These are phyloP conservation scores for Lasioglossum morio DNA, from an alignment of 2,888 invertebrate genomes.

Conservation along the genomic window DNA sequence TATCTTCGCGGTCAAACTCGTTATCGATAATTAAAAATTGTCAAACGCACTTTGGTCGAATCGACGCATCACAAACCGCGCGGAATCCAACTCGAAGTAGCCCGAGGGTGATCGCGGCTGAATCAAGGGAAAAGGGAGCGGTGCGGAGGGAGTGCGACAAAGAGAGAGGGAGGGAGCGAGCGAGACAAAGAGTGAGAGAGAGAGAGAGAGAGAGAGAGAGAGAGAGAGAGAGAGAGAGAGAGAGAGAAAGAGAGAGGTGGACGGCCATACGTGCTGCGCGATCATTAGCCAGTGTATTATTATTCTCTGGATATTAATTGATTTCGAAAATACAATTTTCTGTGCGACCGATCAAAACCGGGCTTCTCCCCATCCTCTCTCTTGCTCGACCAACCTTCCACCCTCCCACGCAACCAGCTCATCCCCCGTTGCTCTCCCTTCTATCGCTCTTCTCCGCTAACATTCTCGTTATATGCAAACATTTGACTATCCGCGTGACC, in stretches of 20 bases:
- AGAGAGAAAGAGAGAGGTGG: slow-evolving; percentile 13
- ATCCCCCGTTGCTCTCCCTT: slow-evolving; percentile 31
- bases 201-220: slow-evolving; percentile 13
- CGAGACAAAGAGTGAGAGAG: not conserved
- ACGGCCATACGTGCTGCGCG: slow-evolving; percentile 61
- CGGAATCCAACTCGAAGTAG: slow-evolving; percentile 72
- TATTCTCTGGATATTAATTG: slow-evolving; percentile 83
- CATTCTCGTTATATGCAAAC: slow-evolving; percentile 22
- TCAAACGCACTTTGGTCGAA: slow-evolving; percentile 80
- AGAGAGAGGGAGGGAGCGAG: slow-evolving; percentile 23
- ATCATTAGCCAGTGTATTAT: slow-evolving; percentile 83
- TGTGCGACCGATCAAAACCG: slow-evolving; percentile 83
- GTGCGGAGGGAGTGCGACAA: slow-evolving; percentile 12
- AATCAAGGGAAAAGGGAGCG: slow-evolving; percentile 61
- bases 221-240: not conserved
- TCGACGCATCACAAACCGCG: slow-evolving; percentile 68
- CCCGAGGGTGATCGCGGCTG: slow-evolving; percentile 75
- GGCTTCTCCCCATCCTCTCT: slow-evolving; percentile 28
- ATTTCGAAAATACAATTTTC: slow-evolving; percentile 84
- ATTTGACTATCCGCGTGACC: slow-evolving; percentile 14
- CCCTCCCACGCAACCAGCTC: slow-evolving; percentile 13
- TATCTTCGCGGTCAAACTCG: slow-evolving; percentile 70
- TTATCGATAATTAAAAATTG: slow-evolving; percentile 83
- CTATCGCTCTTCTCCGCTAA: slow-evolving; percentile 45
- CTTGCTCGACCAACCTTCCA: slow-evolving; percentile 7